Base-by-base conservation (phyloP, 2,113 vertebrate species). In the Pelecanoides urinatrix region DNA sequence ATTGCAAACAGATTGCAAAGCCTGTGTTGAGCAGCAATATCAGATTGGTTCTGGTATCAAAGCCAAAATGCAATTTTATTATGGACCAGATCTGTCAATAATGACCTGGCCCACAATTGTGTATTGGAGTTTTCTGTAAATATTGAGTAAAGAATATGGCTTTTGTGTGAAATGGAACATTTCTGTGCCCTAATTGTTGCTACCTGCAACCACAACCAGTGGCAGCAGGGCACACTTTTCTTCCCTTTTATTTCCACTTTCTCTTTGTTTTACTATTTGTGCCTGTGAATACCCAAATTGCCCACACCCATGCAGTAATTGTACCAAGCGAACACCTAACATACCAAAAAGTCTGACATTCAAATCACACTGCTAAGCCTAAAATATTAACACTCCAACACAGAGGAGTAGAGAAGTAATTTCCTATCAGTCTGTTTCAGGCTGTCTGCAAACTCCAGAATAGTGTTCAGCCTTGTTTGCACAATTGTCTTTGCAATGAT, bases 51-150 rank as follows among this genome's bases (percentile, higher is more conserved):
- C 91, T 71, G 52, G 44, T 81, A 72, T 42, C 53, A 70, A 91
- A 94, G 86, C 89, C 89, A 94, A 91, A 96, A 75, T 29, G 77
- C 65, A 65, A 58, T 84, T 94, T 91, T 58, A 44, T 93, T 91
- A 56, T 4, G 9, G 72, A 81, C 23, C 52, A 23, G 38, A 44
- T 86, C 79, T 83, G 76, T 56, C 86, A 65, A 82, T 85, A 94
- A 94, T 59, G 70, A 49, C 92, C 91, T 91, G 59, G 70, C 52
- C 49, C 50, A 56, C 25, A 21, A 12, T 6, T 61, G 36, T 71
- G 20, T 63, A 49, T 36, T 58, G 32, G 45, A 92, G 58, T 49
- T 79, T 58, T 85, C 52, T 72, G 73, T 42, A 94, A 89, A 53
- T 89, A 92, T 2, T 61, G 76, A 80, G 44, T 53, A 61, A 84